Evolutionary conservation across 2,797 vertebrate species (phyloP).

Genomic region (Kryptopterus vitreolus): DNA sequence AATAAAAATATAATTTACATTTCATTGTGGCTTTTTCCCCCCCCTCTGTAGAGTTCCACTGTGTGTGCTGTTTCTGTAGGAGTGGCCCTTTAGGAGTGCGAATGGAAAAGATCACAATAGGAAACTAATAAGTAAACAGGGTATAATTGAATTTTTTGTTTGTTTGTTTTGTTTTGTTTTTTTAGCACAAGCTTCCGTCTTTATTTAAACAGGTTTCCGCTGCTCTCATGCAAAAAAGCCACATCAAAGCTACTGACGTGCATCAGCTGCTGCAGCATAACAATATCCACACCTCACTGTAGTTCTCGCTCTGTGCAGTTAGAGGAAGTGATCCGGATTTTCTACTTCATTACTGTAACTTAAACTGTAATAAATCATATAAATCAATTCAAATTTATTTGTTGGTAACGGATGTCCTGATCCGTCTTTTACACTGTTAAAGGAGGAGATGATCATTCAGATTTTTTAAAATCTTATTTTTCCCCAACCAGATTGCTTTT

Average conservation of each 20-base stretch:
- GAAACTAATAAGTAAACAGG: conserved; percentile 6
- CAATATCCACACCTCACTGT: conserved; percentile 1
- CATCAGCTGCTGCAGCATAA: conserved; percentile 25
- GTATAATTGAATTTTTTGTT: not conserved
- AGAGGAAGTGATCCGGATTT: not conserved
- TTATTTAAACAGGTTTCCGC: conserved; percentile 45
- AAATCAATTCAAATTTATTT: not conserved
- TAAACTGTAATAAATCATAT: not conserved
- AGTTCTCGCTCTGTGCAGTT: conserved; percentile 10
- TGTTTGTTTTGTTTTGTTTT: not conserved
- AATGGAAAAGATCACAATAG: not conserved
- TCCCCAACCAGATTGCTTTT: too few species aligned
- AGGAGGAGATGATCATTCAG: too few species aligned
- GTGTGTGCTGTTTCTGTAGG: not conserved
- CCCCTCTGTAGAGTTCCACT: not conserved
- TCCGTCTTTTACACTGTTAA: too few species aligned
- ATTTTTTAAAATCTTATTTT: too few species aligned
- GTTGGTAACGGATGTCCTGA: not conserved
- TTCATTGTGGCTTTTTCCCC: not conserved
- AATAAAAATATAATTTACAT: conserved; percentile 68
- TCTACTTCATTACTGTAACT: not conserved
- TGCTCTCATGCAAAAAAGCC: conserved; percentile 49
- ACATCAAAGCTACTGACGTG: conserved; percentile 38
- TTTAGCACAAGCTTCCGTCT: conserved; percentile 10
- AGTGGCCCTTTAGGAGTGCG: not conserved